phyloP scores from a whole-genome alignment of 1,140 invertebrate species.

The Halictus rubicundus region DNA sequence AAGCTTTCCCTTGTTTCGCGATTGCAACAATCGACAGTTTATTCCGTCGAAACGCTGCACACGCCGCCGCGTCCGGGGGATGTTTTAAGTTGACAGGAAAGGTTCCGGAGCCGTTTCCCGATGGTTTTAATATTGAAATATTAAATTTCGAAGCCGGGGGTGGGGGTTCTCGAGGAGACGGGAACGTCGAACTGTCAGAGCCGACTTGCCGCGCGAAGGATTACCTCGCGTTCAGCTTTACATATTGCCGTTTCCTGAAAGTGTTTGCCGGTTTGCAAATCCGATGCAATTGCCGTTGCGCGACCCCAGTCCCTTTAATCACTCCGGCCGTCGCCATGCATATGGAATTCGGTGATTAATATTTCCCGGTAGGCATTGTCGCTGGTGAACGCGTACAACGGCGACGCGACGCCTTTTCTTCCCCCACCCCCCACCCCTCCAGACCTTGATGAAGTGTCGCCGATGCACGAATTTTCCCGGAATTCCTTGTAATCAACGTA shows the following conservation, averaged over 20 bases:
- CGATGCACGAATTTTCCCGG: background rate
- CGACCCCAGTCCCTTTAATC: background rate
- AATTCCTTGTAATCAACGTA: background rate
- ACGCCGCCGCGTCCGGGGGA: background rate
- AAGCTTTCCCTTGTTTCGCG: background rate
- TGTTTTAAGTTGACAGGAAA: background rate
- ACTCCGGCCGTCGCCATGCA: background rate
- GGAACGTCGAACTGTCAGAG: background rate
- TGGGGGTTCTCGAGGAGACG: no score
- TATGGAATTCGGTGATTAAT: constrained; percentile 26
- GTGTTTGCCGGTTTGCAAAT: background rate
- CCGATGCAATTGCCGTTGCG: constrained; percentile 7
- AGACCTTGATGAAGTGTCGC: background rate
- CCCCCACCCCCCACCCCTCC: no score
- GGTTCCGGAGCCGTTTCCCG: background rate
- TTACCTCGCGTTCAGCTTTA: constrained; percentile 19
- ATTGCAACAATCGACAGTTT: background rate
- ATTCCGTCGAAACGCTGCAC: background rate
- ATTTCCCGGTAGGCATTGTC: background rate
- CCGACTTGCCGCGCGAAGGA: background rate
- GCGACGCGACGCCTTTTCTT: background rate
- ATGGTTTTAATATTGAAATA: background rate
- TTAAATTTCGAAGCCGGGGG: background rate
- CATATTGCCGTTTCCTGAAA: background rate
- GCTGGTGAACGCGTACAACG: no score